These are phyloP conservation scores for Aphidius ervi DNA, from an alignment of 1,140 invertebrate species.

Conservation along the genomic window DNA sequence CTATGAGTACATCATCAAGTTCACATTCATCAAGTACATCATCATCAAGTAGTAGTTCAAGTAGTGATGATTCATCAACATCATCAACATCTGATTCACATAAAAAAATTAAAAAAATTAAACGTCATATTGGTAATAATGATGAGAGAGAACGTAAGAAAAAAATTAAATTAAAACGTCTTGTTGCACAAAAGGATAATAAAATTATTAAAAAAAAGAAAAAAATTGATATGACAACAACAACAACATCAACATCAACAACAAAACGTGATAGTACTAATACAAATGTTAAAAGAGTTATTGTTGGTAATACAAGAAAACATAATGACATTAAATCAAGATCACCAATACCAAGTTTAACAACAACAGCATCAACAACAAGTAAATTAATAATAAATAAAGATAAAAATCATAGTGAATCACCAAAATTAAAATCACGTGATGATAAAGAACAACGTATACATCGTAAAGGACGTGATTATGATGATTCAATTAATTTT, in stretches of 20 bases:
- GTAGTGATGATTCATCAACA: constrained; percentile 39
- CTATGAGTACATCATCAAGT: constrained; percentile 65
- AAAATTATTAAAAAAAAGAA: constrained; percentile 47
- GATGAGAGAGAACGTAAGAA: constrained; percentile 49
- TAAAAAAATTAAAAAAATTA: constrained; percentile 55
- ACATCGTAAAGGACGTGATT: constrained; percentile 14
- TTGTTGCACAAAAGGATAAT: constrained; percentile 41
- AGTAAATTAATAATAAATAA: constrained; percentile 30
- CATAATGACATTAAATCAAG: constrained; percentile 34
- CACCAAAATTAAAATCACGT: constrained; percentile 40
- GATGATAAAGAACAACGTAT: constrained; percentile 31
- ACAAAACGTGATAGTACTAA: neutral
- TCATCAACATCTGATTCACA: constrained; percentile 49
- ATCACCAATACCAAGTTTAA: constrained; percentile 33
- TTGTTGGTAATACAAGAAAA: constrained; percentile 33
- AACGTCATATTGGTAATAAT: constrained; percentile 59
- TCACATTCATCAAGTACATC: constrained; percentile 61
- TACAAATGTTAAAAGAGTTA: constrained; percentile 36
- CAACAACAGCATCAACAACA: constrained; percentile 27
- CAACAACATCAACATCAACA: constrained; percentile 38
- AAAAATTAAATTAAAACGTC: constrained; percentile 48
- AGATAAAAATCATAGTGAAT: constrained; percentile 48
- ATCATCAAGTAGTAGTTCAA: constrained; percentile 56
- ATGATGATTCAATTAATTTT: neutral
- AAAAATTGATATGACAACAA: constrained; percentile 39